Conservation (phyloP, 2,113 vertebrate species). For the Xerus inauris region DNA sequence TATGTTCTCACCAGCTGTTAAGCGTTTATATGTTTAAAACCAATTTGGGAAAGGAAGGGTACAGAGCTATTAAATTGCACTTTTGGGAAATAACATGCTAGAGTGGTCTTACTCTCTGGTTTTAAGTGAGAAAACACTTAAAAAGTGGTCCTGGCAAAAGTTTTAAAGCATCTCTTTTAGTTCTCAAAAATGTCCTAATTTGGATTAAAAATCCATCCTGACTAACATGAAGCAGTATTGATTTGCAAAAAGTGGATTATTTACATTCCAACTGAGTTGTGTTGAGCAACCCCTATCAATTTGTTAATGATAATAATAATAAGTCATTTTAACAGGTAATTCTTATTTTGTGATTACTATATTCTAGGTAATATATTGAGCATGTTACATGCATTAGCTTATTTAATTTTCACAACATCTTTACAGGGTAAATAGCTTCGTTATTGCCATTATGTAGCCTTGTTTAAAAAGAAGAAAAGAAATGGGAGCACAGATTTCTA, state of each 20-base stretch:
- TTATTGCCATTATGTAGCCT: background rate
- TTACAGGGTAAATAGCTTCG: background rate
- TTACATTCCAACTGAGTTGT: background rate
- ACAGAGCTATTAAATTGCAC: background rate
- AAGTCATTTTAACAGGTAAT: background rate
- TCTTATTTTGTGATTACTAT: constrained; percentile 31
- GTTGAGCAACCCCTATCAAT: background rate
- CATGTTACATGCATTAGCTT: background rate
- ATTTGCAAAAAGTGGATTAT: background rate
- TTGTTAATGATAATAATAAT: background rate
- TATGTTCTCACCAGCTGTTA: background rate
- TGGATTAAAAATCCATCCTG: constrained; percentile 21
- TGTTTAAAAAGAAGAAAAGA: background rate
- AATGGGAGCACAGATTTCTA: background rate
- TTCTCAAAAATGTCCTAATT: background rate
- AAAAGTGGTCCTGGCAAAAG: background rate
- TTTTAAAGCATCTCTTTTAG: background rate
- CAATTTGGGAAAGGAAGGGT: background rate
- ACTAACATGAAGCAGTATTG: background rate
- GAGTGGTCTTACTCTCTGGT: background rate
- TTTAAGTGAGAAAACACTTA: background rate
- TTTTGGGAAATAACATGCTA: background rate
- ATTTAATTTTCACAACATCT: constrained; percentile 17
- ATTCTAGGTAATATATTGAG: background rate
- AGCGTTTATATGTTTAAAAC: background rate